Evolutionary conservation across 2,888 invertebrate genomes (phyloP).

Genomic region (Lissonota sp.): DNA sequence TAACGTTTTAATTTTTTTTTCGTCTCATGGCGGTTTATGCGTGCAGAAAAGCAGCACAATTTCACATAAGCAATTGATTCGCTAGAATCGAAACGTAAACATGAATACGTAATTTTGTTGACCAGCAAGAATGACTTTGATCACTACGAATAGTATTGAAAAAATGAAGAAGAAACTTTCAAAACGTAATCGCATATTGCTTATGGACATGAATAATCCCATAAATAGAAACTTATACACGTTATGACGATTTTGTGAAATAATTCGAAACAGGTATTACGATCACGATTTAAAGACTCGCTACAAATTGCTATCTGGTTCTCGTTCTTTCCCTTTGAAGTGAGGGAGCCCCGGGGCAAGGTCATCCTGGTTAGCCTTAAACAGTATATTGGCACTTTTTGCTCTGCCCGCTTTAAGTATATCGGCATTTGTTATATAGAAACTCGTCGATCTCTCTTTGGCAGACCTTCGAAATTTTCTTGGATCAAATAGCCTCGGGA

Average conservation of each 20-base stretch:
- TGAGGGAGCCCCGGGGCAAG: slow-evolving; percentile 56
- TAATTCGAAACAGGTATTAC: slow-evolving; percentile 53
- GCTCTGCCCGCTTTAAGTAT: slow-evolving; percentile 34
- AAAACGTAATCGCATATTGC: neutral
- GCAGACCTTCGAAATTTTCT: slow-evolving; percentile 62
- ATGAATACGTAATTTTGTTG: too few species aligned
- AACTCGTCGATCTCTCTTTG: slow-evolving; percentile 38
- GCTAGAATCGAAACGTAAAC: too few species aligned
- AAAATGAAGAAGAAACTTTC: neutral
- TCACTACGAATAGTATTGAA: too few species aligned
- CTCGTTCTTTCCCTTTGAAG: slow-evolving; percentile 18
- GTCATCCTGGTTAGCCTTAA: slow-evolving; percentile 49
- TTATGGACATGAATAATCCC: neutral
- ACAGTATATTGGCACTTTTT: slow-evolving; percentile 44
- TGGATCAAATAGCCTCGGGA: slow-evolving; percentile 38
- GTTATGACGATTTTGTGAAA: slow-evolving; percentile 17
- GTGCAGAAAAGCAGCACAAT: too few species aligned
- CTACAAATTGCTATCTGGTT: slow-evolving; percentile 44
- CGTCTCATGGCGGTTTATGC: too few species aligned
- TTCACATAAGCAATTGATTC: too few species aligned
- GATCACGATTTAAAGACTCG: slow-evolving; percentile 43
- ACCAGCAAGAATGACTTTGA: too few species aligned
- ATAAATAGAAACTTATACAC: neutral
- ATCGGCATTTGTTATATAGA: slow-evolving; percentile 26
- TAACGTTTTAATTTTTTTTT: neutral